phyloP scores from a whole-genome alignment of 1,140 invertebrate genomes.

The Brachionus paranguensis region DNA sequence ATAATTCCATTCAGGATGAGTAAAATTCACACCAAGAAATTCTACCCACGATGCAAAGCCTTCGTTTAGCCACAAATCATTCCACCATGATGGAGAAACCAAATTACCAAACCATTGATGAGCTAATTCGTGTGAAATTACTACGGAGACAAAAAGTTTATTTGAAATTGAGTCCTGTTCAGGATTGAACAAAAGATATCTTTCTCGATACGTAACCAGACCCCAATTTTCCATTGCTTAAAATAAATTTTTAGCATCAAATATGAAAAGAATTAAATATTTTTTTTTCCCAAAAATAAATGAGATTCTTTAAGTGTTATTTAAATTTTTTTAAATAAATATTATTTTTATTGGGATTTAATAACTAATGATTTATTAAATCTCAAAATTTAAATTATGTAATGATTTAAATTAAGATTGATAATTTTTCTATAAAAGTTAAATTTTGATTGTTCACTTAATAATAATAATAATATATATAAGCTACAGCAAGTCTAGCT shows the following conservation, averaged over 20 bases:
- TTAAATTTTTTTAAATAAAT: too few species aligned
- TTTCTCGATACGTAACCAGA: slow-evolving; percentile 52
- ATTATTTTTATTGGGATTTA: neutral
- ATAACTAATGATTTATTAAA: too few species aligned
- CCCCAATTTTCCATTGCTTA: slow-evolving; percentile 78
- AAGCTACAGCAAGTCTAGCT: too few species aligned
- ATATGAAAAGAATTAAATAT: too few species aligned
- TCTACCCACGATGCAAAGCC: slow-evolving; percentile 58
- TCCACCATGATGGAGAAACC: slow-evolving; percentile 57
- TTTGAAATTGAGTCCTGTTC: slow-evolving; percentile 64
- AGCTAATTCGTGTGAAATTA: slow-evolving; percentile 66
- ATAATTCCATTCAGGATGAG: slow-evolving; percentile 63
- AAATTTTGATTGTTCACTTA: too few species aligned
- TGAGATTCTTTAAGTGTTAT: too few species aligned
- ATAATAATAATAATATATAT: too few species aligned
- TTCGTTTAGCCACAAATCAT: slow-evolving; percentile 59
- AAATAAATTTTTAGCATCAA: too few species aligned
- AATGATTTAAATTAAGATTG: neutral
- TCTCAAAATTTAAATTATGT: neutral
- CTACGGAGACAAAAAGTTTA: slow-evolving; percentile 77
- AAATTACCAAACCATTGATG: slow-evolving; percentile 43
- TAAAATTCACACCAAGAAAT: slow-evolving; percentile 54
- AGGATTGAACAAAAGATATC: slow-evolving; percentile 64
- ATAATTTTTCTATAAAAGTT: too few species aligned
- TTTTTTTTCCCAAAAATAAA: too few species aligned